Evolutionary conservation across 2,888 invertebrate species (phyloP).

Genomic region (Camptogramma bilineatum): DNA sequence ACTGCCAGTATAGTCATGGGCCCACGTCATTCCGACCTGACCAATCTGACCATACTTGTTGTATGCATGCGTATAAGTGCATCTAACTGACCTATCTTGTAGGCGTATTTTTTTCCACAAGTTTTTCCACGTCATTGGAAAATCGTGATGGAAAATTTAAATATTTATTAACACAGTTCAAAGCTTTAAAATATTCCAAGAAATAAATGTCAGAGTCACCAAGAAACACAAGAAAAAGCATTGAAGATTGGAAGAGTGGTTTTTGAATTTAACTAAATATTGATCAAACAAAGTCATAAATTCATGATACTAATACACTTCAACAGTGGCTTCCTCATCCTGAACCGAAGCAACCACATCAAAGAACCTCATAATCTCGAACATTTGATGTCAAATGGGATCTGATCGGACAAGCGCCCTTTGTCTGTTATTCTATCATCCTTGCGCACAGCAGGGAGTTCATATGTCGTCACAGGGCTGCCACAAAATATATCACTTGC

Average conservation of each 20-base stretch:
- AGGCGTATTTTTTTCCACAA: conserved; percentile 9
- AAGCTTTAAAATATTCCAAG: neutral
- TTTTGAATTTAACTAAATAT: neutral
- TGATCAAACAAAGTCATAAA: neutral
- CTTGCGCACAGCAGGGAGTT: conserved; percentile 25
- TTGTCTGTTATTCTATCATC: conserved; percentile 32
- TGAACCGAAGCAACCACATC: conserved; percentile 21
- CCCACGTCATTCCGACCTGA: conserved; percentile 17
- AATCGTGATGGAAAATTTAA: conserved; percentile 8
- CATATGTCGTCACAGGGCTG: conserved; percentile 29
- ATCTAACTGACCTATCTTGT: conserved; percentile 21
- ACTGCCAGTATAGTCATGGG: conserved; percentile 5
- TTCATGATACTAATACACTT: neutral
- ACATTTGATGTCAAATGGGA: conserved; percentile 34
- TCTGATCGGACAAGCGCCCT: conserved; percentile 30
- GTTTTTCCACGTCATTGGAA: conserved; percentile 15
- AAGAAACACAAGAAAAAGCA: neutral
- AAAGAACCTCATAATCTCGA: conserved; percentile 19
- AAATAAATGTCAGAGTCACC: neutral
- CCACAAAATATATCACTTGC: neutral
- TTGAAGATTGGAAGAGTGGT: no score
- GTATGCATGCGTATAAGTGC: conserved; percentile 12
- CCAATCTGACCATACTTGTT: conserved; percentile 19
- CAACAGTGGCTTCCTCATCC: conserved; percentile 16
- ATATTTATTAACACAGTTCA: neutral